phyloP scores from a whole-genome alignment of 2,113 vertebrate genomes.

The Lagopus leucura region DNA sequence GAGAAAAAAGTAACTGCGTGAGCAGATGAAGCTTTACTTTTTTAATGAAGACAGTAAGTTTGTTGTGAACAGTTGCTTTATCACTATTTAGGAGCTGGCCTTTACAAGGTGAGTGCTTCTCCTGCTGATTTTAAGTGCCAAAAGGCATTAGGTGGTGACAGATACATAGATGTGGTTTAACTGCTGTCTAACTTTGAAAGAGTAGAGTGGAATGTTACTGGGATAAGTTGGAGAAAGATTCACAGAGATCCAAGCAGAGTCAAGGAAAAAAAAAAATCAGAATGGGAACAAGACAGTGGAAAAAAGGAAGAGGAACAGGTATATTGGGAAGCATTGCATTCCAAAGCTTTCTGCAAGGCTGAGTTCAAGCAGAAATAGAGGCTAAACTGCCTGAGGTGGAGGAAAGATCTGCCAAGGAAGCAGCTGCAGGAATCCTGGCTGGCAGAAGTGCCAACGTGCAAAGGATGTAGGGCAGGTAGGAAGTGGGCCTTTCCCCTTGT shows the following conservation, averaged over 20 bases:
- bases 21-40: neutral
- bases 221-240: neutral
- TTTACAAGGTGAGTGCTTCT: neutral
- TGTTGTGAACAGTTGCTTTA: neutral
- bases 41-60: neutral
- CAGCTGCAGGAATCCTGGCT: neutral
- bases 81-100: neutral
- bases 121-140: neutral
- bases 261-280: neutral
- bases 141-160: neutral
- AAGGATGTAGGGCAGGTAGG: neutral
- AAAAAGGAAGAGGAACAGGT: neutral
- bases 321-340: neutral
- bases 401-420: neutral
- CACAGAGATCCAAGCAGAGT: neutral
- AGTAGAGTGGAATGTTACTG: neutral
- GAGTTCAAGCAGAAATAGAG: neutral
- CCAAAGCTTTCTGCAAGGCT: neutral
- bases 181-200: neutral
- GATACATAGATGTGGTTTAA: neutral
- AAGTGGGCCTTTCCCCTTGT: neutral
- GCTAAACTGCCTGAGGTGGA: neutral
- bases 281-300: neutral
- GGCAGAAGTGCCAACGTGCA: neutral
- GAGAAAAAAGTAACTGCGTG: neutral